Percentiles rank a stretch among this genome's conserved stretches.
phyloP scores from a whole-genome alignment of 1,140 invertebrate species.

The Drosophila willistoni region DNA sequence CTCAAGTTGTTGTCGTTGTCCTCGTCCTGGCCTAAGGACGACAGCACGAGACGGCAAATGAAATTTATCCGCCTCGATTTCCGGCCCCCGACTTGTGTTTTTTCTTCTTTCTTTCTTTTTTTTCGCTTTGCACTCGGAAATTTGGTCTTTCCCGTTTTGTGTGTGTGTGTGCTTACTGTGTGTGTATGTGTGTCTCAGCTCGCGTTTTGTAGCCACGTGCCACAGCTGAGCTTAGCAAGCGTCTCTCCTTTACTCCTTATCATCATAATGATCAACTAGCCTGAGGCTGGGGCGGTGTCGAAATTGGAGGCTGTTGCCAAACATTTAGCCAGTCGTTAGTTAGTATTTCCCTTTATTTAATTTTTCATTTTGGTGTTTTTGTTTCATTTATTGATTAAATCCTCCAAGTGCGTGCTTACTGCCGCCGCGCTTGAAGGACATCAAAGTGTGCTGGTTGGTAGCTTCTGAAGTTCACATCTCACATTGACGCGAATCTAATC shows the following conservation, averaged over 20 bases:
- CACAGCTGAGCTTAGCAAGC: conserved; percentile 20
- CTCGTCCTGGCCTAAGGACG: conserved; percentile 55
- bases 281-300: background rate
- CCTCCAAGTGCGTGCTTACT: conserved; percentile 18
- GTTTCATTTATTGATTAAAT: conserved; percentile 15
- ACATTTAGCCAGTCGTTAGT: conserved; percentile 9
- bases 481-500: conserved; percentile 54
- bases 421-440: conserved; percentile 43
- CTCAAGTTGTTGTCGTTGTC: conserved; percentile 27
- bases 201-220: conserved; percentile 69
- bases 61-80: conserved; percentile 77
- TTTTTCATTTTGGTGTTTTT: conserved; percentile 9
- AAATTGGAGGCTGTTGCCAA: background rate
- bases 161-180: background rate
- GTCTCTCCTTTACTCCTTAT: background rate
- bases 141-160: conserved; percentile 31
- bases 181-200: conserved; percentile 29
- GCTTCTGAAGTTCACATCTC: conserved; percentile 19
- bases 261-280: background rate
- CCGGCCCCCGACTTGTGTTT: conserved; percentile 49
- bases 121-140: conserved; percentile 6
- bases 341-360: conserved; percentile 12
- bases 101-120: background rate
- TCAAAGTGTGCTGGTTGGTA: conserved; percentile 52
- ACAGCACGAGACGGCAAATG: conserved; percentile 55